A percentile compares a stretch with the other conserved stretches of the same genome.
Conservation (phyloP, 2,113 vertebrate genomes). For the Paedocypris sp. region DNA sequence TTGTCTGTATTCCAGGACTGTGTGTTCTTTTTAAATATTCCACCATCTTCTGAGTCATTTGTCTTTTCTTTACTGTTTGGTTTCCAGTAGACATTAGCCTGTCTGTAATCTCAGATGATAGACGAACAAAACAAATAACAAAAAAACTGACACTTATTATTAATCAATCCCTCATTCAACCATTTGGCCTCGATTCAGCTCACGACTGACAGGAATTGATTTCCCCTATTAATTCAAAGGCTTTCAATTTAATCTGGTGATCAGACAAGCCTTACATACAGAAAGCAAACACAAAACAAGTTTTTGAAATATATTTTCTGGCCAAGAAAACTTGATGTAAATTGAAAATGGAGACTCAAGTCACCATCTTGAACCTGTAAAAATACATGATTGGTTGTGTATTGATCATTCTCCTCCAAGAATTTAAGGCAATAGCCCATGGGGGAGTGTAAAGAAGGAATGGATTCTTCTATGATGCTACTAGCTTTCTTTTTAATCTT, state of each 20-base stretch:
- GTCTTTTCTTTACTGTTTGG: constrained; percentile 8
- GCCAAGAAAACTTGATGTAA: no score
- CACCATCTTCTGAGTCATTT: no score
- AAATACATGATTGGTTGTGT: no score
- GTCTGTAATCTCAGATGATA: constrained; percentile 20
- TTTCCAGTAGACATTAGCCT: constrained; percentile 15
- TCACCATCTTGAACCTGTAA: not conserved
- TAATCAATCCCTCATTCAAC: constrained; percentile 22
- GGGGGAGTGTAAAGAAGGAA: not conserved
- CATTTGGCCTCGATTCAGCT: not conserved
- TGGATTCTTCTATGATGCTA: not conserved
- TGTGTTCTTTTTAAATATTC: no score
- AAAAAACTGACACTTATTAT: constrained; percentile 8
- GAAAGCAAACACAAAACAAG: not conserved
- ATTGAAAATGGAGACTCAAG: not conserved
- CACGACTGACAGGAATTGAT: constrained; percentile 1
- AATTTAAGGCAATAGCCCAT: not conserved
- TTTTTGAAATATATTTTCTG: not conserved
- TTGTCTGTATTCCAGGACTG: no score
- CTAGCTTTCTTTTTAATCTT: not conserved
- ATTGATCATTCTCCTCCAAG: constrained; percentile 1
- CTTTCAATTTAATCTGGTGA: no score
- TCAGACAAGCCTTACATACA: not conserved
- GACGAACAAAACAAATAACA: not conserved
- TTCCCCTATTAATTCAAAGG: not conserved